A percentile compares a stretch with the other conserved stretches of the same genome.
Evolutionary conservation across 2,888 invertebrate species (phyloP).

Genomic region (Microctonus aethiopoides): DNA sequence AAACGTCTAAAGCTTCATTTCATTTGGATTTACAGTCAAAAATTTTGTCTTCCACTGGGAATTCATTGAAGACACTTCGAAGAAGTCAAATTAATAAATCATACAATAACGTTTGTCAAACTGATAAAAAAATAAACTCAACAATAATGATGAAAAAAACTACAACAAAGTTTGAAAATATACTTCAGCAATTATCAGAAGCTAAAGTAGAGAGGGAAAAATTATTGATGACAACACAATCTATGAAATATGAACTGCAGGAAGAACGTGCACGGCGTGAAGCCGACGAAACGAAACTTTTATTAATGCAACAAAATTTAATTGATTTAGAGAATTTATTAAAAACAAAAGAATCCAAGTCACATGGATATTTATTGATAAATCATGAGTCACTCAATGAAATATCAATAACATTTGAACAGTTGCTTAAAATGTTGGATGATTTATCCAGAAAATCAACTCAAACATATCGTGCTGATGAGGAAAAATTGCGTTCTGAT

Average conservation of each 20-base stretch:
- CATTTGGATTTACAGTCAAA: slow-evolving; percentile 57
- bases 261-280: slow-evolving; percentile 57
- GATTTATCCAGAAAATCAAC: slow-evolving; percentile 40
- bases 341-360: slow-evolving; percentile 54
- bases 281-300: slow-evolving; percentile 53
- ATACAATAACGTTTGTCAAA: neutral
- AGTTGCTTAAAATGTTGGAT: slow-evolving; percentile 54
- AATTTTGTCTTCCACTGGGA: slow-evolving; percentile 42
- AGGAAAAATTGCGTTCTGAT: slow-evolving; percentile 27
- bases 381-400: slow-evolving; percentile 59
- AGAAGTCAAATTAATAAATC: neutral
- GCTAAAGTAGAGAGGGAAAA: slow-evolving; percentile 48
- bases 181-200: slow-evolving; percentile 45
- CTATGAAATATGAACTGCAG: slow-evolving; percentile 45
- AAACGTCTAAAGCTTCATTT: slow-evolving; percentile 41
- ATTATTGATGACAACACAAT: slow-evolving; percentile 49
- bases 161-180: slow-evolving; percentile 26
- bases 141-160: neutral
- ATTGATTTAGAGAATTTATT: slow-evolving; percentile 50
- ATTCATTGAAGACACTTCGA: slow-evolving; percentile 8
- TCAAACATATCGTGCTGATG: neutral
- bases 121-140: neutral
- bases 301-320: slow-evolving; percentile 48
- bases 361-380: slow-evolving; percentile 53
- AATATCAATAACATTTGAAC: slow-evolving; percentile 55